A percentile compares a stretch with the other conserved stretches of the same genome.
phyloP scores from a whole-genome alignment of 2,888 invertebrate genomes.

The Athripsodes cinereus region DNA sequence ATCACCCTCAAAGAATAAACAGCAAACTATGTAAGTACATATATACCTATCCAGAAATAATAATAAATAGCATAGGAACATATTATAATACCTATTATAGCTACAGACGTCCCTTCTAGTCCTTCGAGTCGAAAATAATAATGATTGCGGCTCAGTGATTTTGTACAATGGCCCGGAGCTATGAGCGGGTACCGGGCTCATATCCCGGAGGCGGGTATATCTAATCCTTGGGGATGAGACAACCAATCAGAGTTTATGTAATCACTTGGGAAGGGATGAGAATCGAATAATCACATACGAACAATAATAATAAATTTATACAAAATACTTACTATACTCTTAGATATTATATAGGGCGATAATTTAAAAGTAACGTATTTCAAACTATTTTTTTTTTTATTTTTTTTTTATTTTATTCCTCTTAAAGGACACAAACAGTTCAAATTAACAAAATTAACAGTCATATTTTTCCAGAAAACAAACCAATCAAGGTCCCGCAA shows the following conservation, averaged over 20 bases:
- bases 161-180: slow-evolving; percentile 4
- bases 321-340: too few relatives aligned
- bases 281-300: too few relatives aligned
- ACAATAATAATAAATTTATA: neutral
- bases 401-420: too few relatives aligned
- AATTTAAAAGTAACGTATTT: neutral
- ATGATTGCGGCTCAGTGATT: slow-evolving; percentile 6
- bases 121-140: neutral
- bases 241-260: neutral
- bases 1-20: neutral
- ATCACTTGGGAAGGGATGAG: neutral
- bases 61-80: too few relatives aligned
- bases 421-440: too few relatives aligned
- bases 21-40: too few relatives aligned
- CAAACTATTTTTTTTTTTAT: too few relatives aligned
- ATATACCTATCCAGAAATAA: too few relatives aligned
- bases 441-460: too few relatives aligned
- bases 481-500: too few relatives aligned
- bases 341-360: neutral
- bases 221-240: neutral
- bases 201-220: slow-evolving; percentile 3
- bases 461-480: too few relatives aligned
- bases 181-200: slow-evolving; percentile 6
- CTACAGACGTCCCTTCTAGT: neutral
- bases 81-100: too few relatives aligned